These are phyloP conservation scores for Heliconius ismenius DNA, from an alignment of 2,888 invertebrate species.

Conservation along the genomic window DNA sequence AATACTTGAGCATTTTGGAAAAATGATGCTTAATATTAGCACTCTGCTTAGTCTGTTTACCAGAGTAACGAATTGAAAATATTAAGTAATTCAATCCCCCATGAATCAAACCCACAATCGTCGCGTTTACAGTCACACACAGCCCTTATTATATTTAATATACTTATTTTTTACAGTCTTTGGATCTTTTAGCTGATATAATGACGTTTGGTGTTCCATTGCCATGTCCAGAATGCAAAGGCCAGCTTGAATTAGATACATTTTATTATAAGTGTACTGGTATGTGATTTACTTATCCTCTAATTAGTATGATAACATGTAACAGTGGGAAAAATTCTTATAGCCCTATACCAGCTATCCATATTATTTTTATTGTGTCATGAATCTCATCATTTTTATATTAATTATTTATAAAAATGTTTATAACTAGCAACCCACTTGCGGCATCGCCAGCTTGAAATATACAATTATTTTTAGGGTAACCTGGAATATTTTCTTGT, in stretches of 20 bases:
- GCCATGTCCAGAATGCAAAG: constrained; percentile 90
- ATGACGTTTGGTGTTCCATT: constrained; percentile 93
- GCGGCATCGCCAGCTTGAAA: too few relatives aligned
- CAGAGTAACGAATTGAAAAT: neutral
- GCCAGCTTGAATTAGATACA: constrained; percentile 86
- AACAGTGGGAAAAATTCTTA: neutral
- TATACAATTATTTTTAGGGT: too few relatives aligned
- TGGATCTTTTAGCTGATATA: constrained; percentile 90
- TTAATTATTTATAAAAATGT: too few relatives aligned
- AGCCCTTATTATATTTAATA: neutral
- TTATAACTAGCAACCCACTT: too few relatives aligned
- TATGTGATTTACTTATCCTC: constrained; percentile 43
- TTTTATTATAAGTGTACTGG: constrained; percentile 93
- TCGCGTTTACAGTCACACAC: neutral
- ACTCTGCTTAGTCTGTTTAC: neutral
- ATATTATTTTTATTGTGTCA: too few relatives aligned
- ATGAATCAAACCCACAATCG: neutral
- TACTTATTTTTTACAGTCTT: constrained; percentile 75
- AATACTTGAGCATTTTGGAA: neutral
- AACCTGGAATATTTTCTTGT: too few relatives aligned
- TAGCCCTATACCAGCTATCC: too few relatives aligned
- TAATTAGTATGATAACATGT: neutral
- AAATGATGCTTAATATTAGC: neutral
- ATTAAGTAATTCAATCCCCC: neutral
- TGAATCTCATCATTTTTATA: too few relatives aligned